These are phyloP conservation scores for Stichopus chloronotus DNA, from an alignment of 35 echinoderm and acorn worm species.

Conservation along the genomic window DNA sequence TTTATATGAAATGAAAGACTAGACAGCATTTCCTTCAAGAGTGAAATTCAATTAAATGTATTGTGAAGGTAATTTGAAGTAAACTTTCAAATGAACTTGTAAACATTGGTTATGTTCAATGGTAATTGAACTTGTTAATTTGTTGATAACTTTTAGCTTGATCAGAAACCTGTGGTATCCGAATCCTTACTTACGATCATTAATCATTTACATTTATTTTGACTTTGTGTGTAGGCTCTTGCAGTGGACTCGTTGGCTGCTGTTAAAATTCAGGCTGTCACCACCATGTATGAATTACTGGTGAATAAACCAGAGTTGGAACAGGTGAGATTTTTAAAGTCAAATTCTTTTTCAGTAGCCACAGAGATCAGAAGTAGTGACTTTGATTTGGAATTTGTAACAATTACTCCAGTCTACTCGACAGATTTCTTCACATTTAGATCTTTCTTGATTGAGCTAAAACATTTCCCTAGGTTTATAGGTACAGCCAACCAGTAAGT, in stretches of 20 bases:
- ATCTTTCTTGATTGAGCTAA: no score
- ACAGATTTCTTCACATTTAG: background rate
- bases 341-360: background rate
- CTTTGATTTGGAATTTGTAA: background rate
- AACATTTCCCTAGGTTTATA: no score
- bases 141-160: no score
- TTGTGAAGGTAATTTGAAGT: no score
- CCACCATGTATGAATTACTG: slow-evolving; percentile 79
- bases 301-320: slow-evolving; percentile 94
- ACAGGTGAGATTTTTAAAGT: slow-evolving; percentile 67
- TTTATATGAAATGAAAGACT: no score
- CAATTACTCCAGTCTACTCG: background rate
- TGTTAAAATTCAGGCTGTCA: slow-evolving; percentile 89
- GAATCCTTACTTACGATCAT: background rate
- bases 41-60: no score
- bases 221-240: slow-evolving; percentile 64
- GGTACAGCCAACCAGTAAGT: no score
- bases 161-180: no score
- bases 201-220: background rate
- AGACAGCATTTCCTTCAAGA: no score
- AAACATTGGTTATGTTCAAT: no score
- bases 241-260: slow-evolving; percentile 79
- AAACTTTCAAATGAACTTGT: no score
- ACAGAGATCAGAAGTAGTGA: background rate
- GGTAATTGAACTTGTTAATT: no score